Evolutionary conservation across 2,797 vertebrate species (phyloP).

Genomic region (Jordanella pulchra): DNA sequence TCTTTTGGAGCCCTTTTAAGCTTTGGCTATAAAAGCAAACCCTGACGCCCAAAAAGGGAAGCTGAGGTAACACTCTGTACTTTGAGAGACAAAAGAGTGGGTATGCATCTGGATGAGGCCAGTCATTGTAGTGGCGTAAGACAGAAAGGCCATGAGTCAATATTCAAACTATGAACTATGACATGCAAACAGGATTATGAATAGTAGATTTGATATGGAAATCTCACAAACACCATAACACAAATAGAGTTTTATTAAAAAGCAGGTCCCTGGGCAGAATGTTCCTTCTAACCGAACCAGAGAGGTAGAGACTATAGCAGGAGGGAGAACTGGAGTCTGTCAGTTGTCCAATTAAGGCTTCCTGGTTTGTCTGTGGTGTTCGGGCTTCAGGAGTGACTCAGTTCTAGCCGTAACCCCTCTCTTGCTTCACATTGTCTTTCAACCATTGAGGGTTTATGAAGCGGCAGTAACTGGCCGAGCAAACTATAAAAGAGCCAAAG

Average conservation of each 20-base stretch:
- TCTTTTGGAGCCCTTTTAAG: neutral
- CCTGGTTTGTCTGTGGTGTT: constrained; percentile 51
- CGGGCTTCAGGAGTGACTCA: constrained; percentile 72
- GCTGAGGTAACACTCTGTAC: neutral
- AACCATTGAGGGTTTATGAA: constrained; percentile 79
- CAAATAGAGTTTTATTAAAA: neutral
- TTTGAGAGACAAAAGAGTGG: neutral
- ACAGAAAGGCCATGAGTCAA: neutral
- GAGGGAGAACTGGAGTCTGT: constrained; percentile 33
- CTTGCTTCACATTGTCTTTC: constrained; percentile 69
- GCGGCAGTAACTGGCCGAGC: constrained; percentile 76
- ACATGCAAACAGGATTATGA: constrained; percentile 1
- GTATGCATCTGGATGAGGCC: neutral
- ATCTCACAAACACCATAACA: neutral
- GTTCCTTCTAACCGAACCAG: neutral
- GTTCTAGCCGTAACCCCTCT: constrained; percentile 76
- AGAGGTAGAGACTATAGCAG: constrained; percentile 13
- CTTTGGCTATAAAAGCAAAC: neutral
- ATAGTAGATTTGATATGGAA: neutral
- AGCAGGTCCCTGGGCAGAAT: neutral
- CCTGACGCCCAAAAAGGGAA: neutral
- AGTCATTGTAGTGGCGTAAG: neutral
- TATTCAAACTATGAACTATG: neutral
- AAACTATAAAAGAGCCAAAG: constrained; percentile 73
- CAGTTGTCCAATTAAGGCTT: constrained; percentile 38